Base-by-base conservation (phyloP, 2,888 invertebrate genomes). In the Agonopterix heracliana region DNA sequence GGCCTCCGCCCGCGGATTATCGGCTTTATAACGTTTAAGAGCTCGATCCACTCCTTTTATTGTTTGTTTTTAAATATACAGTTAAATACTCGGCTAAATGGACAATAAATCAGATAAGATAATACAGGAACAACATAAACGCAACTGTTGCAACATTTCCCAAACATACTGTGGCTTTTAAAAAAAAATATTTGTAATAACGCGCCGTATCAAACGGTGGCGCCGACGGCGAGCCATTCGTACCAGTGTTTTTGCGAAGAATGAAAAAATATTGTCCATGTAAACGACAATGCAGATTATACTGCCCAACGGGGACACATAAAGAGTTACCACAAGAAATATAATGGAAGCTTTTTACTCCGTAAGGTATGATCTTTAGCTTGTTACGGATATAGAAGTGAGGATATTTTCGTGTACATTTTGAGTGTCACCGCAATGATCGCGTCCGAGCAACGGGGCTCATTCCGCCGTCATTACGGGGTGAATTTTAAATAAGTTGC, bases 271-370 rank as follows among this genome's bases (percentile, higher is more conserved):
- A 81, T 78, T 63, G 70, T 64, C 67, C 73, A 77, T 78, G 72
- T 76, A 78, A 81, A 81, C 73, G 76, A 77, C 74, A 71, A 79
- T 80, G 78, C 77, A 82, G 77, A 81, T 80, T 81, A 81, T 76
- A 82, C 72, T 75, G 71, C 68, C 73, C 78, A 61, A 55, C 56
- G 66, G 81, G 78, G 80, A 80, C 74, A 63, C 69, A 73, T 78
- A 75, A 74, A 76, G 74, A 71, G 75, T 71, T 66, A 66, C 66
- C 44, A 72, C 63, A 74, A 77, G 75, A 71, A 75, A 73, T 66
- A 71, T 71, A 67, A 68, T 71, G 63, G 63, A 60, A 55, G 63
- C 59, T 61, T 68, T 65, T 65, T 64, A 63, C 63, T 63, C 54
- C 53, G 54, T 61, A 64, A 70, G 66, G 69, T 68, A 66, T 56